These are phyloP conservation scores for Dastarcus helophoroides DNA, from an alignment of 2,888 invertebrate genomes.

Conservation along the genomic window DNA sequence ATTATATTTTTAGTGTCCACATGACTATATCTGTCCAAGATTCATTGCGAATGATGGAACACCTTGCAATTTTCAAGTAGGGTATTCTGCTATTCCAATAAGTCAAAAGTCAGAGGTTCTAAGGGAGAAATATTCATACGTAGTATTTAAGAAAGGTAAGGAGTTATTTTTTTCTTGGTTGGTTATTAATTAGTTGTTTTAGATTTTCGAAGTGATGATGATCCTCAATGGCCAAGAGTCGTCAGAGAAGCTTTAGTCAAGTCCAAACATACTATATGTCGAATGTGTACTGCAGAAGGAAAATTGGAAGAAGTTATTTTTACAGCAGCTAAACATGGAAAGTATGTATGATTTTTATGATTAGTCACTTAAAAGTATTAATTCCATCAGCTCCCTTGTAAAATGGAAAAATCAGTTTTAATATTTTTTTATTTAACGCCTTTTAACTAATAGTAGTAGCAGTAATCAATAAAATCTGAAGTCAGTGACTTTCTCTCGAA, in stretches of 20 bases:
- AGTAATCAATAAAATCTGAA: too few relatives aligned
- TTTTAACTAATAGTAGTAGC: too few relatives aligned
- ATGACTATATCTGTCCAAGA: slow-evolving; percentile 68
- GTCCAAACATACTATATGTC: slow-evolving; percentile 63
- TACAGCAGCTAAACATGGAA: slow-evolving; percentile 62
- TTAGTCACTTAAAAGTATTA: too few relatives aligned
- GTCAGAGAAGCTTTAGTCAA: slow-evolving; percentile 59
- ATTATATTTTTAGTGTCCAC: slow-evolving; percentile 57
- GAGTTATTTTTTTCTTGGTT: too few relatives aligned
- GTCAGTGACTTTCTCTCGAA: too few relatives aligned
- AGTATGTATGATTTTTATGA: slow-evolving; percentile 42
- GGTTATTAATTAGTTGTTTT: too few relatives aligned
- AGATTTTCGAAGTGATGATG: slow-evolving; percentile 38
- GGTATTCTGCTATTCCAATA: slow-evolving; percentile 47
- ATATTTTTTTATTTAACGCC: too few relatives aligned
- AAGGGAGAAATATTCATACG: slow-evolving; percentile 61
- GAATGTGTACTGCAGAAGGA: slow-evolving; percentile 64
- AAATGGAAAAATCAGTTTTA: too few relatives aligned
- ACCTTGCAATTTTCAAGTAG: slow-evolving; percentile 68
- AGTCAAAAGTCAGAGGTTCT: slow-evolving; percentile 35
- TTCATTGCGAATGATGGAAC: slow-evolving; percentile 48
- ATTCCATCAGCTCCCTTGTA: too few relatives aligned
- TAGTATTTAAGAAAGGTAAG: slow-evolving; percentile 69
- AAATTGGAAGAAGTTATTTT: slow-evolving; percentile 66
- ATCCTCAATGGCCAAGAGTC: slow-evolving; percentile 67